Evolutionary conservation across 2,888 invertebrate genomes (phyloP), one percentile per base, ranked within the genome.

Genomic region (Meiosimyza platycephala): DNA sequence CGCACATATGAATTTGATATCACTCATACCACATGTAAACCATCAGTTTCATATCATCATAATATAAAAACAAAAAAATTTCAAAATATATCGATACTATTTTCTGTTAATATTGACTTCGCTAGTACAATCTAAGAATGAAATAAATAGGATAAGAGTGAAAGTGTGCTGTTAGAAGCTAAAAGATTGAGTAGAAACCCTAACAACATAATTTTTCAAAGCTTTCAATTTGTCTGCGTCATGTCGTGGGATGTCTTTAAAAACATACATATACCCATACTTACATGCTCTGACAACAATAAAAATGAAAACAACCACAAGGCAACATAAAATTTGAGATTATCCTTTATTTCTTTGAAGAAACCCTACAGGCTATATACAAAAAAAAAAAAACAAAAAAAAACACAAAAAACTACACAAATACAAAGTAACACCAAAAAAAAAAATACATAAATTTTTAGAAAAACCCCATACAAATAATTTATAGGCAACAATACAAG

Each of bases 181-280:
- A 13, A 60, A 51, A 59, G 59, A 69, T 60, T 69, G 51, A 69
- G 50, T 59, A 60, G 52, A 47, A 52, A 69, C 54, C 47, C 68
- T 68, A 54, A 72, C 63, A 60, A 64, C 68, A 72, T 72, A 72
- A 72, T 63, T 48, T 68, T 68, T 68, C 68, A 65, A 68, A 67
- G 60, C 63, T 66, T 57, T 60, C 73, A 73, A 75, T 75, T 75
- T 75, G 69, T 75, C 73, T 73, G 54, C 60, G 75, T 75, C 75
- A 73, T 72, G 71, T 73, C 57, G 73, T 71, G 74, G 65, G 69
- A 64, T 68, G 72, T 60, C 15, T 72, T 69, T 60, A 22, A 22
- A 6, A 40, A 48, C 63, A 48, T 40, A 64, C 55, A 48, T 60
- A 70, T 51, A 70, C 13, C 48, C 11, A 48, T 7, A 63, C 6